phyloP scores from a whole-genome alignment of 2,113 vertebrate genomes.

The Stegostoma tigrinum region DNA sequence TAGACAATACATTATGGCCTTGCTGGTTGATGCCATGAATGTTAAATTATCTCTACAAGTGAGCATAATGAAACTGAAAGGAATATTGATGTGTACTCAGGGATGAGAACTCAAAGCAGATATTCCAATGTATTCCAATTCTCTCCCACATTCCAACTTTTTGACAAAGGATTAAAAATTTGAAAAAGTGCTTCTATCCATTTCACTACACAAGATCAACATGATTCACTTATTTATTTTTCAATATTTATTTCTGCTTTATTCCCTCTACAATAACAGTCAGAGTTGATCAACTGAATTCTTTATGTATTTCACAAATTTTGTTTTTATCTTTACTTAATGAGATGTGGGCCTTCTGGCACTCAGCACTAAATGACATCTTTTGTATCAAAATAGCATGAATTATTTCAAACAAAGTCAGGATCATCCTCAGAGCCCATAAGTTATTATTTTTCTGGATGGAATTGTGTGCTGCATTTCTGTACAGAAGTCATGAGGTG shows the following conservation, averaged over 20 bases:
- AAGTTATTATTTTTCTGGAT: not conserved
- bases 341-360: conserved; percentile 35
- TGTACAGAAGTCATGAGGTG: conserved; percentile 17
- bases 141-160: not conserved
- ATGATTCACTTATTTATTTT: conserved; percentile 25
- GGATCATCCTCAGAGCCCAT: not conserved
- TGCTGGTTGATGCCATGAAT: not conserved
- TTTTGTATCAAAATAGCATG: conserved; percentile 20
- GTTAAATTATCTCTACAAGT: not conserved
- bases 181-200: not conserved
- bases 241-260: conserved; percentile 21
- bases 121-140: not conserved
- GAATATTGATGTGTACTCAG: not conserved
- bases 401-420: not conserved
- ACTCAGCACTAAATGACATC: not conserved
- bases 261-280: conserved; percentile 10
- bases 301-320: too few species aligned
- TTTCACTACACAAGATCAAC: not conserved
- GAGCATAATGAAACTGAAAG: not conserved
- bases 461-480: not conserved
- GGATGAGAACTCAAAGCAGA: not conserved
- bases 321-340: conserved; percentile 21
- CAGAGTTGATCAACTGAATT: not conserved
- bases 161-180: not conserved
- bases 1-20: not conserved